Conservation (phyloP, 2,113 vertebrate genomes). For the Plotosus lineatus region DNA sequence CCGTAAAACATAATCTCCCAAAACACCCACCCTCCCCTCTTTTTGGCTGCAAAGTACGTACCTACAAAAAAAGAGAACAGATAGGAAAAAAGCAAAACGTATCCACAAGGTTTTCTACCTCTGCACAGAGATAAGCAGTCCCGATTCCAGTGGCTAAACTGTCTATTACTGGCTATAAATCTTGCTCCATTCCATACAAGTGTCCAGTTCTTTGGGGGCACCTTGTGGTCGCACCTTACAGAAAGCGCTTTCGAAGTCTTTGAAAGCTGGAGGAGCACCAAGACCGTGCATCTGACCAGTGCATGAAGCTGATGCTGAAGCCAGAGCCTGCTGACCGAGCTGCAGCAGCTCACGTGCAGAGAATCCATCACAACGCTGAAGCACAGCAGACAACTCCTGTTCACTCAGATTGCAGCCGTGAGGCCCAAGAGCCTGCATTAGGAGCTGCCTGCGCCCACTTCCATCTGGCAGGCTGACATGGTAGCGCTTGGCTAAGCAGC, state of each 20-base stretch:
- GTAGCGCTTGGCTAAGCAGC: slow-evolving; percentile 85
- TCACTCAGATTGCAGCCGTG: slow-evolving; percentile 84
- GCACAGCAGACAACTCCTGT: slow-evolving; percentile 81
- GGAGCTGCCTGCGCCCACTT: slow-evolving; percentile 80
- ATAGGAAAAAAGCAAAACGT: slow-evolving; percentile 58
- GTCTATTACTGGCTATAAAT: slow-evolving; percentile 80
- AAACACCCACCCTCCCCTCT: slow-evolving; percentile 54
- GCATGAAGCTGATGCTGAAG: slow-evolving; percentile 63
- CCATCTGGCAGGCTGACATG: slow-evolving; percentile 83
- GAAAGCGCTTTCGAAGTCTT: slow-evolving; percentile 90
- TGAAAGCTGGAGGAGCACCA: slow-evolving; percentile 76
- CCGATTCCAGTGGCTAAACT: slow-evolving; percentile 58
- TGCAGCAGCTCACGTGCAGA: slow-evolving; percentile 83
- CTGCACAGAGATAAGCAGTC: slow-evolving; percentile 63
- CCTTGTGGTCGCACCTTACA: slow-evolving; percentile 85
- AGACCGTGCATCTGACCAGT: slow-evolving; percentile 65
- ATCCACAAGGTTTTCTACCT: slow-evolving; percentile 60
- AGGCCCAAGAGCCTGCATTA: slow-evolving; percentile 81
- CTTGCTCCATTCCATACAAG: slow-evolving; percentile 92
- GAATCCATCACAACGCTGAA: slow-evolving; percentile 89
- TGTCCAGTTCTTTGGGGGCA: slow-evolving; percentile 87
- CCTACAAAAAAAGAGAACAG: slow-evolving; percentile 61
- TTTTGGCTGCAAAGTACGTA: slow-evolving; percentile 73
- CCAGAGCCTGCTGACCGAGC: slow-evolving; percentile 85
- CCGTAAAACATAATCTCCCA: slow-evolving; percentile 55